Percentiles rank a stretch among this genome's conserved stretches.
Conservation (phyloP, 2,113 vertebrate species). For the Protomyctophum bolini region DNA sequence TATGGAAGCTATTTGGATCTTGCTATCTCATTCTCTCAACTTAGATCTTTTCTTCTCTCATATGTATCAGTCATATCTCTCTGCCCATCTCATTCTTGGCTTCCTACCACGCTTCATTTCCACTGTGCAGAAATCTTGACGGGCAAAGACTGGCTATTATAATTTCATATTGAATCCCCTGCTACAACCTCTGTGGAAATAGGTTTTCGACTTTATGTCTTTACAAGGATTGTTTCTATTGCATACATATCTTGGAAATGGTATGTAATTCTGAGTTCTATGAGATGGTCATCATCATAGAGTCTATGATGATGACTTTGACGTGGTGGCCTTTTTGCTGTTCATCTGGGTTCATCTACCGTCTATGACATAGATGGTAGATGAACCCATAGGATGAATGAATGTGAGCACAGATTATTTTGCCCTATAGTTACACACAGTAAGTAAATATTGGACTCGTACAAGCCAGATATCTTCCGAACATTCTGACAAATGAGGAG, state of each 20-base stretch:
- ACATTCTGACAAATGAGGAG: too few species aligned
- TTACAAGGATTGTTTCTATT: not conserved
- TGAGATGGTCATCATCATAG: too few species aligned
- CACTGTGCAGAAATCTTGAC: constrained; percentile 32
- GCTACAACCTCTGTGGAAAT: not conserved
- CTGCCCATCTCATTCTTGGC: constrained; percentile 15
- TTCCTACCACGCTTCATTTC: constrained; percentile 41
- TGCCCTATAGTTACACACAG: too few species aligned
- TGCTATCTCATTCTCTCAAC: constrained; percentile 36
- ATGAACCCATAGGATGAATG: too few species aligned
- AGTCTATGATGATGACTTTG: too few species aligned
- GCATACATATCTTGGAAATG: not conserved
- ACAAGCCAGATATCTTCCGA: too few species aligned
- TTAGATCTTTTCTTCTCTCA: constrained; percentile 29
- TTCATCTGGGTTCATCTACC: too few species aligned
- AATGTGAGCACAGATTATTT: too few species aligned
- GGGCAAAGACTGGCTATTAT: constrained; percentile 47
- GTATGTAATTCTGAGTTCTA: too few species aligned
- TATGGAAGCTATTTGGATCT: constrained; percentile 50
- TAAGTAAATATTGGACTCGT: too few species aligned
- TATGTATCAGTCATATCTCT: constrained; percentile 16
- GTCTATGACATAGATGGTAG: too few species aligned
- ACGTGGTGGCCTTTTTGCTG: too few species aligned
- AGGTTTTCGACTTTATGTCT: not conserved
- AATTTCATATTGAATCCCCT: constrained; percentile 47